Conservation (phyloP, 2,113 vertebrate genomes). For the Nannobrachium achirus region DNA sequence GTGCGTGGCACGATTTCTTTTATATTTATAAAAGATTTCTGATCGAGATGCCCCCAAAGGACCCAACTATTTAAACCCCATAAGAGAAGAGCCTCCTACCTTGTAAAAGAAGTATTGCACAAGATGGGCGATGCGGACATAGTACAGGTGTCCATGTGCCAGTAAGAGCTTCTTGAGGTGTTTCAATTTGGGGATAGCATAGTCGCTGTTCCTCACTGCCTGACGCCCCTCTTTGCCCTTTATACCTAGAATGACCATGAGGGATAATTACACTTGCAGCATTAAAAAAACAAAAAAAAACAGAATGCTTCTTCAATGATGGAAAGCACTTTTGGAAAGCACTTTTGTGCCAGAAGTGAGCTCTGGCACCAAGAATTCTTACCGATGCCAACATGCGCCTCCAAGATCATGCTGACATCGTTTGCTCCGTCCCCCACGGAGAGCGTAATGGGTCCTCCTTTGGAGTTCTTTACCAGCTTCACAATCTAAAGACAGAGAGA, state of each 20-base stretch:
- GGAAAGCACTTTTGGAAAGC: not conserved
- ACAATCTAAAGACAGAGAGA: constrained; percentile 86
- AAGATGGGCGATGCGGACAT: constrained; percentile 96
- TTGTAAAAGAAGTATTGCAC: constrained; percentile 99
- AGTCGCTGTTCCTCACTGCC: constrained; percentile 97
- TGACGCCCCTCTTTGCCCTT: constrained; percentile 98
- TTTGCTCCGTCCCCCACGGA: constrained; percentile 97
- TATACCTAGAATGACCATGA: constrained; percentile 81
- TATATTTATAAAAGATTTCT: too few relatives aligned
- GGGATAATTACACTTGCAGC: not conserved
- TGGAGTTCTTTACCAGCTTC: constrained; percentile 96
- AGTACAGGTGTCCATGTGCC: constrained; percentile 97
- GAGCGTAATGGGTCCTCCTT: constrained; percentile 92
- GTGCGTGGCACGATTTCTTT: too few relatives aligned
- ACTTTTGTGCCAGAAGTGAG: not conserved
- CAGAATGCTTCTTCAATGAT: not conserved
- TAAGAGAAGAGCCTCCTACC: constrained; percentile 73
- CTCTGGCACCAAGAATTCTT: constrained; percentile 54
- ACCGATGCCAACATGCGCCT: constrained; percentile 99
- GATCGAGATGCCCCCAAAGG: too few relatives aligned
- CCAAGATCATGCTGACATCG: constrained; percentile 98
- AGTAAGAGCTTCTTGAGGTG: constrained; percentile 93
- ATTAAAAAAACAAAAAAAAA: not conserved
- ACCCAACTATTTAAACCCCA: too few relatives aligned
- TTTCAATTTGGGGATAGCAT: constrained; percentile 96